Percentiles rank a stretch among this genome's conserved stretches.
phyloP scores from a whole-genome alignment of 2,113 vertebrate genomes.

The Ptilonorhynchus violaceus region DNA sequence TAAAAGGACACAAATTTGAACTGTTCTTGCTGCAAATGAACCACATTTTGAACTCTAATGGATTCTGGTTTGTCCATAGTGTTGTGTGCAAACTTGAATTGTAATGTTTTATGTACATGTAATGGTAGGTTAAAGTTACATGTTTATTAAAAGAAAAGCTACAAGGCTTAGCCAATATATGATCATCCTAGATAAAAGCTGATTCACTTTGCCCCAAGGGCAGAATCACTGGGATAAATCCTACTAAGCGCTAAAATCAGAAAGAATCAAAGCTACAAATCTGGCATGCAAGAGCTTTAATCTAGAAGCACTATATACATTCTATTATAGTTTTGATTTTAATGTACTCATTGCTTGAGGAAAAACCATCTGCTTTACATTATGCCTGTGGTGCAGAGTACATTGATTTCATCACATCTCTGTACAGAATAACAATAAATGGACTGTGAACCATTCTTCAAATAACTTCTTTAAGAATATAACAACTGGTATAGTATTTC shows the following conservation, averaged over 20 bases:
- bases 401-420: conserved; percentile 70
- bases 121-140: conserved; percentile 38
- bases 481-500: conserved; percentile 38
- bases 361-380: conserved; percentile 72
- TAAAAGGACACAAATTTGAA: not conserved
- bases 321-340: conserved; percentile 51
- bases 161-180: conserved; percentile 23
- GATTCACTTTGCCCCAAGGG: conserved; percentile 64
- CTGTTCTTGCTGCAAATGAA: not conserved
- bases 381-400: conserved; percentile 45
- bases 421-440: conserved; percentile 65
- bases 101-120: not conserved
- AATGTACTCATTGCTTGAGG: conserved; percentile 38
- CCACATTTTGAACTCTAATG: not conserved
- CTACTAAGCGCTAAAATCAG: conserved; percentile 46
- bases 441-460: conserved; percentile 59
- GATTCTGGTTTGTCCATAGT: conserved; percentile 5
- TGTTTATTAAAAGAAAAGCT: conserved; percentile 61
- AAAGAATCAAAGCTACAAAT: conserved; percentile 60
- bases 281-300: conserved; percentile 66
- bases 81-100: not conserved
- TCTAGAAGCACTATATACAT: conserved; percentile 54
- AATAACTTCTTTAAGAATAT: conserved; percentile 53
- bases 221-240: conserved; percentile 59
- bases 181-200: conserved; percentile 42